Base-by-base conservation (phyloP, 2,797 vertebrate species). In the Crax fasciolata region DNA sequence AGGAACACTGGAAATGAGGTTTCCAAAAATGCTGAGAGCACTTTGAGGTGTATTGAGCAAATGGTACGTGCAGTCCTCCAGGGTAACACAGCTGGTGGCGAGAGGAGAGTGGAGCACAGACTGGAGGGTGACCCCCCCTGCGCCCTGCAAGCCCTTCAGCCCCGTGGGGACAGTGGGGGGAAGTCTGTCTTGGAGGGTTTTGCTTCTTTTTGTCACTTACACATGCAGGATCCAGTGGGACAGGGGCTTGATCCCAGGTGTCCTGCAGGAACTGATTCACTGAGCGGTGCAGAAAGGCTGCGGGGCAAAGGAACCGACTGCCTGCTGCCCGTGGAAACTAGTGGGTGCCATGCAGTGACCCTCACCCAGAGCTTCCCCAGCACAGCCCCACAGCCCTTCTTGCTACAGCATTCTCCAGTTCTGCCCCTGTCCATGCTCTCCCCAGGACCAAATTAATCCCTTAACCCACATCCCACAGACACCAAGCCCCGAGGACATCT, bases 191-290 rank as follows among this genome's bases (percentile, higher is more conserved):
- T 11, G 28, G 58, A 67, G 38, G 48, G 4, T 76, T 59, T 52
- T 18, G 13, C 28, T 66, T 6, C 19, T 1, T 5, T 32, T 8
- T 35, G 59, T 13, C 23, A 11, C 16, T 65, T 32, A 38, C 19
- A 6, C 1, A 0, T 7, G 21, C 9, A n/a, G 63, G 59, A 49
- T 48, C 58, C 58, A 57, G 2, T 4, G 44, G 38, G 63, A 9
- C 0, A 28, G 35, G 48, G 71, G 39, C 25, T 15, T 32, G 55
- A 62, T 14, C 9, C 23, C 32, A 13, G 28, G 41, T 27, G 23
- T 44, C 46, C 57, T 46, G 6, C 18, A 12, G 39, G 23, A 9
- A 17, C 5, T 0, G 0, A 24, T 3, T 0, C 4, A 13, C n/a
- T 4, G n/a, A 44, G 72, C 35, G 7, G 10, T 23, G 27, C 35